These are phyloP conservation scores for Lipotes vexillifer DNA, from an alignment of 2,113 vertebrate genomes.

Conservation along the genomic window DNA sequence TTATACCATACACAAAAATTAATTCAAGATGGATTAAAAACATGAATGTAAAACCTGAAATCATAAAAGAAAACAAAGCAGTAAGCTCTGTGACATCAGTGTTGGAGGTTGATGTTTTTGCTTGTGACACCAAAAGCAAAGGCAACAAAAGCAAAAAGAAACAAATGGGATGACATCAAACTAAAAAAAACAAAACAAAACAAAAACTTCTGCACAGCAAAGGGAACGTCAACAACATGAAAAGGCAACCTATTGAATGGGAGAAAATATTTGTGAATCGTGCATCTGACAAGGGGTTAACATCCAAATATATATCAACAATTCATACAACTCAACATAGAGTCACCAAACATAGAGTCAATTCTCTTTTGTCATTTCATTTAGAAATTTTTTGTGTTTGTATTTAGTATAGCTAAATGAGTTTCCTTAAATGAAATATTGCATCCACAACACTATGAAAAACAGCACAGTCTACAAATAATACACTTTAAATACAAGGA, in stretches of 20 bases:
- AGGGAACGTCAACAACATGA: neutral
- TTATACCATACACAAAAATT: neutral
- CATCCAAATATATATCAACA: neutral
- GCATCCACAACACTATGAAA: neutral
- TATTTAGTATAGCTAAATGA: neutral
- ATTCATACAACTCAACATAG: neutral
- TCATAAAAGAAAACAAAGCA: neutral
- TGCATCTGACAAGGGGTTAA: neutral
- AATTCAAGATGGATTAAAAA: neutral
- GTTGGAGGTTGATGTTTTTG: neutral
- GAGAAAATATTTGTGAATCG: neutral
- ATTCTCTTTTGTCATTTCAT: neutral
- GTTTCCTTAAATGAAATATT: neutral
- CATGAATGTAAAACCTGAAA: neutral
- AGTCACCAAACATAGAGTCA: neutral
- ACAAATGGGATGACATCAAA: neutral
- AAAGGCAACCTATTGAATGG: neutral
- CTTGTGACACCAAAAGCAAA: neutral
- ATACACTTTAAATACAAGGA: neutral
- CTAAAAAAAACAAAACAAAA: neutral
- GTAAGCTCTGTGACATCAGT: neutral
- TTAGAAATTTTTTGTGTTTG: neutral
- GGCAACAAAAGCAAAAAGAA: neutral
- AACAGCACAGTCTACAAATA: neutral
- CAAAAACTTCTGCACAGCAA: neutral